Evolutionary conservation across 2,888 invertebrate species (phyloP), one percentile per base, ranked within the genome.

Genomic region (Ophion ventricosus): DNA sequence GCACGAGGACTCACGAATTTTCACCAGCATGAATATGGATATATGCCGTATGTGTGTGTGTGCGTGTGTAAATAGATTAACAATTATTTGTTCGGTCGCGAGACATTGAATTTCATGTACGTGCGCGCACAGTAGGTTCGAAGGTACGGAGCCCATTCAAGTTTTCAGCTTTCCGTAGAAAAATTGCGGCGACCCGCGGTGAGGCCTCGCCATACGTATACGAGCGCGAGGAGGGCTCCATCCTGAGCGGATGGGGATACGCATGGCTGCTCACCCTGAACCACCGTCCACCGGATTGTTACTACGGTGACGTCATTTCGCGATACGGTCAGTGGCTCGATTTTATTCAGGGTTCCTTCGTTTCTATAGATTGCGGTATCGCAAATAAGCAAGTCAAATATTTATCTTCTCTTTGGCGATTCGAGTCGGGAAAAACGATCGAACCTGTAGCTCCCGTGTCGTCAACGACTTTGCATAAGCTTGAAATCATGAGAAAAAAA

Each of bases 241-340:
- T 80, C 84, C 85, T 69, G 80, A 87, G 87, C 92, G 93, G 92
- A 93, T 91, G 91, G 91, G 89, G 91, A 91, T 90, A 88, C 91
- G 92, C 93, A 92, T 93, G 93, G 93, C 87, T 88, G 91, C 92
- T 92, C 93, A 91, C 90, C 90, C 90, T 91, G 92, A 93, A 93
- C 93, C 90, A 90, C 87, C 86, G 87, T 90, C 86, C 85, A 90
- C 90, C 85, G 88, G 87, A 87, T 73, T 90, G 90, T 90, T 91
- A 89, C 90, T 88, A 88, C 89, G 88, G 86, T 92, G 92, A 92
- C 92, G 92, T 92, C 92, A 92, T 89, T 40, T 86, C 90, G 90
- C 88, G 91, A 87, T 92, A 92, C 92, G 92, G 91, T 93, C 91
- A 90, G 90, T 90, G 91, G 90, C 88, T 91, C 90, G 91, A 92